Evolutionary conservation across 2,888 invertebrate species (phyloP).

Genomic region (Copidosoma aretas): DNA sequence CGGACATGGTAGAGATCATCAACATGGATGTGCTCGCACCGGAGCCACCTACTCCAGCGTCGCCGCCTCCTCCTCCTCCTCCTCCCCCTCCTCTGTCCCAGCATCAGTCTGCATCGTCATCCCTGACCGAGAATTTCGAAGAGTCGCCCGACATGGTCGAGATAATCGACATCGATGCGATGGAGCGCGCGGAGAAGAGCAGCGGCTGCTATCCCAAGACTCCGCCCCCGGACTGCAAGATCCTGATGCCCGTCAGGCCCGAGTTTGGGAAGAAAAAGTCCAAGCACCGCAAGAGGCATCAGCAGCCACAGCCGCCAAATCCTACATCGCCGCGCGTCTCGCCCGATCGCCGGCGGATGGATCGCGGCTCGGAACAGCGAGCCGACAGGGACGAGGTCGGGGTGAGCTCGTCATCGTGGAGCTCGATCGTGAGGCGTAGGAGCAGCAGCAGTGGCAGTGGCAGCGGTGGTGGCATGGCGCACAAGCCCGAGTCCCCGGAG

Average conservation of each 20-base stretch:
- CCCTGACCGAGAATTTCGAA: constrained; percentile 1
- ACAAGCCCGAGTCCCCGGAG: constrained; percentile 42
- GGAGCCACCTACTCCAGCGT: neutral
- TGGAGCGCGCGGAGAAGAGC: constrained; percentile 43
- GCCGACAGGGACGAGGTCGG: neutral
- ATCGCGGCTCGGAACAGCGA: constrained; percentile 4
- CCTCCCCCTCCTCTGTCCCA: neutral
- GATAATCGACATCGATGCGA: constrained; percentile 56
- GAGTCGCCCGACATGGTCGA: constrained; percentile 46
- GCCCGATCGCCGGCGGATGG: neutral
- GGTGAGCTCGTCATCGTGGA: constrained; percentile 42
- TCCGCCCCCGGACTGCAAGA: constrained; percentile 49
- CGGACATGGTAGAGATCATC: constrained; percentile 43
- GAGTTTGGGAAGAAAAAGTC: constrained; percentile 46
- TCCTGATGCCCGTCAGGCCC: constrained; percentile 44
- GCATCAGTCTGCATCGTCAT: neutral
- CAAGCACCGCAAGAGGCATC: constrained; percentile 41
- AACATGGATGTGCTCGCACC: constrained; percentile 34
- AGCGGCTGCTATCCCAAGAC: constrained; percentile 18
- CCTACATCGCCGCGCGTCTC: neutral
- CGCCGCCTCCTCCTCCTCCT: neutral
- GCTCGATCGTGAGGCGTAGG: constrained; percentile 45
- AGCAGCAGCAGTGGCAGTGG: constrained; percentile 20
- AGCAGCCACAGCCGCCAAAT: neutral
- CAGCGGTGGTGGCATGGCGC: constrained; percentile 4